Percentiles rank a stretch among this genome's conserved stretches.
These are phyloP conservation scores for Siderastrea radians DNA, from an alignment of 92 coral and sea anemone species.

Conservation along the genomic window DNA sequence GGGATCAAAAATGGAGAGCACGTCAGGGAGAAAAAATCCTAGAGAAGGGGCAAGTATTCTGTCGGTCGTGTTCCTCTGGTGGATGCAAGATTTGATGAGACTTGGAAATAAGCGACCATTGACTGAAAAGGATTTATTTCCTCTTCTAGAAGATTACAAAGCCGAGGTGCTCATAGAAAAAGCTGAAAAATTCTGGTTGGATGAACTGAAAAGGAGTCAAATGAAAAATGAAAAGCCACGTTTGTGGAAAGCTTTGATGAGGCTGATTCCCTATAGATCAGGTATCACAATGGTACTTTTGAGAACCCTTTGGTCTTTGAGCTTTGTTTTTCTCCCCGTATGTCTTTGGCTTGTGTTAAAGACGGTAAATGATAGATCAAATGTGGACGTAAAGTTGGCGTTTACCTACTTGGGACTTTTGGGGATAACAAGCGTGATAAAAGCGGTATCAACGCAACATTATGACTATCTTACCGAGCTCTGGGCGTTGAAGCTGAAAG, in stretches of 20 bases:
- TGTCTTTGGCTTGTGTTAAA: conserved; percentile 32
- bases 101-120: conserved; percentile 8
- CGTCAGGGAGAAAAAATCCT: background rate
- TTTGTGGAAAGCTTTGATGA: background rate
- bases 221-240: background rate
- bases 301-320: background rate
- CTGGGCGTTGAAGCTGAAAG: conserved; percentile 25
- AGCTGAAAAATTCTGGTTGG: conserved; percentile 3
- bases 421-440: background rate
- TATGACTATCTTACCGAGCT: conserved; percentile 5
- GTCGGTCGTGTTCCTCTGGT: background rate
- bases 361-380: conserved; percentile 20
- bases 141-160: conserved; percentile 6
- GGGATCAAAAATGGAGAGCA: background rate
- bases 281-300: background rate
- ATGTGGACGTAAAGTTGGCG: conserved; percentile 1
- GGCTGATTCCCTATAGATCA: background rate
- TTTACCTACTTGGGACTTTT: background rate
- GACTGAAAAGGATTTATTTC: background rate
- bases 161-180: background rate
- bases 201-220: background rate
- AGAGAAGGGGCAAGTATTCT: background rate
- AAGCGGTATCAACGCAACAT: conserved; percentile 1
- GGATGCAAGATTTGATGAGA: background rate
- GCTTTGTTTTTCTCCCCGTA: conserved; percentile 7